Evolutionary conservation across 1,140 invertebrate genomes (phyloP).

Genomic region (Rhynchophorus ferrugineus): DNA sequence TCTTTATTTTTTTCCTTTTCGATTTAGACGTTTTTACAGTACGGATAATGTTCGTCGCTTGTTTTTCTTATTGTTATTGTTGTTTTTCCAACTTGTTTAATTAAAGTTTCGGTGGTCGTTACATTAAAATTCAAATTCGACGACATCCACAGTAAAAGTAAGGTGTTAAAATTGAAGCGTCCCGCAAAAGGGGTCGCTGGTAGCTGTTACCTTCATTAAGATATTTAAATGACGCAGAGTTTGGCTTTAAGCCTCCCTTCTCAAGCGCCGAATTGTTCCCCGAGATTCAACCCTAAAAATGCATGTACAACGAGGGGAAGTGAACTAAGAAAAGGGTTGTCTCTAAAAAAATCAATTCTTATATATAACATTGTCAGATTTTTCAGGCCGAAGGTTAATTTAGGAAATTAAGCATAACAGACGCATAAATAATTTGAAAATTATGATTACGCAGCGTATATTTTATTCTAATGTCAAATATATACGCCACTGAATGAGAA

Average conservation of each 20-base stretch:
- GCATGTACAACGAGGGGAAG: background rate
- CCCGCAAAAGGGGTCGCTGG: slow-evolving; percentile 14
- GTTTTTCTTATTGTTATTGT: background rate
- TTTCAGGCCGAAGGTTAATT: no score
- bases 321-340: background rate
- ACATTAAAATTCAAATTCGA: slow-evolving; percentile 21
- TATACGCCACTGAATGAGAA: no score
- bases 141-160: slow-evolving; percentile 10
- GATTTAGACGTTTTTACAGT: background rate
- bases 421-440: no score
- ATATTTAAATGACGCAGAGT: slow-evolving; percentile 3
- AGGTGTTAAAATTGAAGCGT: slow-evolving; percentile 16
- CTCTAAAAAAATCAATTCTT: background rate
- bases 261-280: background rate
- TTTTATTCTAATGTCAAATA: no score
- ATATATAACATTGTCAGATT: no score
- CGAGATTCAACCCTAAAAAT: background rate
- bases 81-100: background rate
- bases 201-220: slow-evolving; percentile 1
- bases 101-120: background rate
- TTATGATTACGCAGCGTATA: no score
- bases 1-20: background rate
- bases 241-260: background rate
- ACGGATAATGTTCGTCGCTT: background rate
- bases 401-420: no score